phyloP scores from a whole-genome alignment of 2,888 invertebrate species.

The Drosophila leonis region DNA sequence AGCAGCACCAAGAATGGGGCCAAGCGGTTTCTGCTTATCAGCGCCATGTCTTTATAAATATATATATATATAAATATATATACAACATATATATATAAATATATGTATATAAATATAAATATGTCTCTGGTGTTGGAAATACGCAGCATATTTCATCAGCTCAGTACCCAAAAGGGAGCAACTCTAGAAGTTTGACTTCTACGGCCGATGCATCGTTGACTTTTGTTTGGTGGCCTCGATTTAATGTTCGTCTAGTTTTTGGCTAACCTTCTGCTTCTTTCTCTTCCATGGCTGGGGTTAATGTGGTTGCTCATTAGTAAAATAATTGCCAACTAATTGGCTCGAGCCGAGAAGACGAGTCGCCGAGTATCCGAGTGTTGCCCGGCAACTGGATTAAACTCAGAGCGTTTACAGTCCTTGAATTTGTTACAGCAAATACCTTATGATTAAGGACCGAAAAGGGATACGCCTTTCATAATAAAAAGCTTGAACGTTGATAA shows the following conservation, averaged over 20 bases:
- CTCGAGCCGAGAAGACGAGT: slow-evolving; percentile 30
- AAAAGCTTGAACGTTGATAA: no score
- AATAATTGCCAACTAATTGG: slow-evolving; percentile 78
- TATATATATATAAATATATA: slow-evolving; percentile 33
- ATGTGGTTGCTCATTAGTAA: slow-evolving; percentile 69
- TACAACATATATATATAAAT: slow-evolving; percentile 11
- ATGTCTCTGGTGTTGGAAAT: slow-evolving; percentile 17
- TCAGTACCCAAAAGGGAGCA: slow-evolving; percentile 19
- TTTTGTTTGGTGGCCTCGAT: slow-evolving; percentile 33
- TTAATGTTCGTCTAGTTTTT: slow-evolving; percentile 40
- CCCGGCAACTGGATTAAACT: slow-evolving; percentile 33
- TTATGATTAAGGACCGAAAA: not conserved
- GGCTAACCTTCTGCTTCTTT: slow-evolving; percentile 7
- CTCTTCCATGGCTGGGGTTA: slow-evolving; percentile 38
- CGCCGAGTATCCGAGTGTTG: slow-evolving; percentile 30
- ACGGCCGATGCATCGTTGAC: slow-evolving; percentile 26
- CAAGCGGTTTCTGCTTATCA: slow-evolving; percentile 57
- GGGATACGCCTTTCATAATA: not conserved
- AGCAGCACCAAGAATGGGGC: slow-evolving; percentile 5
- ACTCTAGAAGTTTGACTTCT: slow-evolving; percentile 14
- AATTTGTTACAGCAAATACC: not conserved
- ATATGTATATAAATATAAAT: slow-evolving; percentile 41
- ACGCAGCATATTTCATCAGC: slow-evolving; percentile 55
- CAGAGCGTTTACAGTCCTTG: slow-evolving; percentile 31
- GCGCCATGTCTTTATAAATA: slow-evolving; percentile 15